Percentiles rank a stretch among this genome's conserved stretches.
Conservation (phyloP, 2,888 invertebrate genomes). For the Dexiosoma caninum region DNA sequence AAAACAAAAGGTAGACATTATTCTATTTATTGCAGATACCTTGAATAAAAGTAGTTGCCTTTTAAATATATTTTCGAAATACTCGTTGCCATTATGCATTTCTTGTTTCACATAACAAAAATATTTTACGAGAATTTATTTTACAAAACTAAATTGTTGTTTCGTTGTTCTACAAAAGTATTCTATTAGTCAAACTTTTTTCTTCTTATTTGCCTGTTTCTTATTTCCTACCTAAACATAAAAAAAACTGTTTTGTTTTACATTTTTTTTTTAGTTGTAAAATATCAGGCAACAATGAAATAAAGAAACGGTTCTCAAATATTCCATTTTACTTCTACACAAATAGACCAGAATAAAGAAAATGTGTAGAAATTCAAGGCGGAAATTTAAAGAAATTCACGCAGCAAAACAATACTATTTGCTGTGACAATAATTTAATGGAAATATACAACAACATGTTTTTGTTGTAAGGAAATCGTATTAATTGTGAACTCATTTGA, state of each 20-base stretch:
- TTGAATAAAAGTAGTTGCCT: neutral
- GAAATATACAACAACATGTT: too few relatives aligned
- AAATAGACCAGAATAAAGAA: neutral
- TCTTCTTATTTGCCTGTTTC: neutral
- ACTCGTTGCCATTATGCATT: neutral
- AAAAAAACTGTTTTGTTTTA: neutral
- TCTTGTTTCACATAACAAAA: neutral
- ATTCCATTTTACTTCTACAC: neutral
- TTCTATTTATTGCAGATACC: slow-evolving; percentile 4
- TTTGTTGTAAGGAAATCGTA: neutral
- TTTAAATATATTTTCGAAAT: neutral
- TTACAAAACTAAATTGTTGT: slow-evolving; percentile 22
- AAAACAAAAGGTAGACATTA: slow-evolving; percentile 14
- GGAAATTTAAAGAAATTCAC: too few relatives aligned
- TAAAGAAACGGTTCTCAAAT: neutral
- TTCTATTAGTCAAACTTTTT: slow-evolving; percentile 6
- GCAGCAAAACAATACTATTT: too few relatives aligned
- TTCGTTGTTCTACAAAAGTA: slow-evolving; percentile 22
- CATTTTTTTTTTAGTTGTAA: neutral
- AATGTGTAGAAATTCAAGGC: too few relatives aligned
- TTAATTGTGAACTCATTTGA: too few relatives aligned
- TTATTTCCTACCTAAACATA: neutral
- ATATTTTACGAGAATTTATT: neutral
- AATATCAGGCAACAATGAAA: neutral
- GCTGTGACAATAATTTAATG: too few relatives aligned